A percentile compares a stretch with the other conserved stretches of the same genome.
These are phyloP conservation scores for Carcina quercana DNA, from an alignment of 2,888 invertebrate genomes.

Conservation along the genomic window DNA sequence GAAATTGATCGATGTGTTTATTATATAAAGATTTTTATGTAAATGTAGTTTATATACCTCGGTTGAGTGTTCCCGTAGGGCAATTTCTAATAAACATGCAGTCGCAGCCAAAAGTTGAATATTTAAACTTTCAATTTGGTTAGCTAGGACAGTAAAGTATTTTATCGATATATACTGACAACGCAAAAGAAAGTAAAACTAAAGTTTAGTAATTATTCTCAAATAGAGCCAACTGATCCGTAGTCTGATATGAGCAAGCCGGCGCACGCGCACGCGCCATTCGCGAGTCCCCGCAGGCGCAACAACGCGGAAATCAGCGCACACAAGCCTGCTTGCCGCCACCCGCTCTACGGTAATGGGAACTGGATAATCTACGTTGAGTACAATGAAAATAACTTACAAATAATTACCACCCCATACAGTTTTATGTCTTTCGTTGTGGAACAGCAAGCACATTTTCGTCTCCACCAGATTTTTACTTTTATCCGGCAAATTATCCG, in stretches of 20 bases:
- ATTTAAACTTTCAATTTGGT: too few species aligned
- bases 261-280: conserved; percentile 19
- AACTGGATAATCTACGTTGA: conserved; percentile 43
- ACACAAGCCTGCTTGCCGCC: conserved; percentile 9
- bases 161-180: not conserved
- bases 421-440: not conserved
- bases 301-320: conserved; percentile 13
- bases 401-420: conserved; percentile 5
- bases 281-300: conserved; percentile 18
- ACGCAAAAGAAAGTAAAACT: conserved; percentile 1
- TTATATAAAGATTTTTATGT: too few species aligned
- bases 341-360: conserved; percentile 30
- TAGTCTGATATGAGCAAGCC: conserved; percentile 22
- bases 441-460: not conserved
- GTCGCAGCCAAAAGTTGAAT: too few species aligned
- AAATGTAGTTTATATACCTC: too few species aligned
- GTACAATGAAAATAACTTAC: conserved; percentile 27
- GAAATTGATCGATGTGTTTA: too few species aligned
- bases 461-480: conserved; percentile 8
- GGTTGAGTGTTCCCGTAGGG: too few species aligned
- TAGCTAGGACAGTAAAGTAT: too few species aligned
- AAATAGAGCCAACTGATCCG: conserved; percentile 3
- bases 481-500: conserved; percentile 15
- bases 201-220: conserved; percentile 6
- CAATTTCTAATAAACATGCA: too few species aligned